Evolutionary conservation across 2,888 invertebrate genomes (phyloP).

Genomic region (Platynereis dumerilii): DNA sequence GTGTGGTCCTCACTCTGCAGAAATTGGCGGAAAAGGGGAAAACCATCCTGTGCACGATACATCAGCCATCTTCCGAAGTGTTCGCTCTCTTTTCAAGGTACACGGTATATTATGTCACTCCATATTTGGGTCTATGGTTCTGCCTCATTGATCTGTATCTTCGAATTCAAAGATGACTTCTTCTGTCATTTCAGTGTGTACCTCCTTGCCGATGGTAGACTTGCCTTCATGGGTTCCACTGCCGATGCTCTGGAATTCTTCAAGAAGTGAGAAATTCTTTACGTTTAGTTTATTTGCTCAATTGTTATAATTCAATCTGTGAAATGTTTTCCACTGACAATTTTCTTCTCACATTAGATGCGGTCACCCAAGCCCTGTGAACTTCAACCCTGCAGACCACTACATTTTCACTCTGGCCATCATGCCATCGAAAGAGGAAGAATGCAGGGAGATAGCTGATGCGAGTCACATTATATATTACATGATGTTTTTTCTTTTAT

Average conservation of each 20-base stretch:
- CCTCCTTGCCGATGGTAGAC: conserved; percentile 89
- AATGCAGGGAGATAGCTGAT: conserved; percentile 68
- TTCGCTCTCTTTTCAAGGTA: conserved; percentile 85
- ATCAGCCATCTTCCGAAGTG: conserved; percentile 84
- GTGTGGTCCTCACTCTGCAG: conserved; percentile 78
- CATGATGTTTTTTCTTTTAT: background rate
- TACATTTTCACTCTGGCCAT: conserved; percentile 89
- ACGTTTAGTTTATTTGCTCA: background rate
- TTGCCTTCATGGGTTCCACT: conserved; percentile 81
- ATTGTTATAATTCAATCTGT: too few species aligned
- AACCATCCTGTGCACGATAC: conserved; percentile 90
- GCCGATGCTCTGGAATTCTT: conserved; percentile 63
- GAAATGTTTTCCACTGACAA: background rate
- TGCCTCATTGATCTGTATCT: too few species aligned
- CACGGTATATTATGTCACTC: conserved; percentile 32
- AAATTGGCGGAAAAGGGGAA: conserved; percentile 74
- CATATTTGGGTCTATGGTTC: too few species aligned
- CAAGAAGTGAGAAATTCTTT: conserved; percentile 41
- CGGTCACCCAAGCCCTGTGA: conserved; percentile 45
- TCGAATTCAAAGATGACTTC: too few species aligned
- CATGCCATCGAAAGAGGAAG: conserved; percentile 81
- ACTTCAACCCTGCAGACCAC: conserved; percentile 72
- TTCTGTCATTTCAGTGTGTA: conserved; percentile 54
- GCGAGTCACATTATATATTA: background rate
- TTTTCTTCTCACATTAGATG: background rate